phyloP scores from a whole-genome alignment of 2,113 vertebrate species.

The Neofelis nebulosa region DNA sequence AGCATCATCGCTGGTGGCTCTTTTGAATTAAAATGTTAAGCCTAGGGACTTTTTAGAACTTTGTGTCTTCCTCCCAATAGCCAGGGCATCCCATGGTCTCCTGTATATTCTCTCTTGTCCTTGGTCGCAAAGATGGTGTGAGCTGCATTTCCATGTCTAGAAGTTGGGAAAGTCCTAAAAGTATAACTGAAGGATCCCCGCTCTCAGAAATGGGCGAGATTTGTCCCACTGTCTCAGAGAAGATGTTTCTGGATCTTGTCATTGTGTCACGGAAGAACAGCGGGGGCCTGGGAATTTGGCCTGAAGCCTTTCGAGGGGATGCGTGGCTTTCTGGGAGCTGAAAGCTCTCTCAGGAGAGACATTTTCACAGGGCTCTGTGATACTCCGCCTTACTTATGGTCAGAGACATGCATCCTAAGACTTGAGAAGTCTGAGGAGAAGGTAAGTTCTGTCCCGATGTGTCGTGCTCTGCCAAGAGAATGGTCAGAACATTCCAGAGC shows the following conservation, averaged over 20 bases:
- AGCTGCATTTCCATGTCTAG: neutral
- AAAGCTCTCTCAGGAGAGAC: neutral
- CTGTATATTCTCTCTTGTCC: neutral
- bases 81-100: neutral
- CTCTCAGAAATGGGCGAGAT: neutral
- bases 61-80: fast-evolving
- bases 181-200: neutral
- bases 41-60: neutral
- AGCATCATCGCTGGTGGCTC: neutral
- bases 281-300: constrained; percentile 2
- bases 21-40: neutral
- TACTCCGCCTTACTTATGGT: neutral
- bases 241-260: neutral
- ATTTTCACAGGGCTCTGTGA: neutral
- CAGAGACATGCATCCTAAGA: neutral
- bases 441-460: neutral
- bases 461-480: neutral
- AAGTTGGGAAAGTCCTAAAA: neutral
- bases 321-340: constrained; percentile 55
- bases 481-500: neutral
- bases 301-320: constrained; percentile 58
- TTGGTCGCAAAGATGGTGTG: neutral
- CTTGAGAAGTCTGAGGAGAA: neutral
- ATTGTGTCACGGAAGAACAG: neutral
- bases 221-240: neutral